Percentiles rank a stretch among this genome's conserved stretches.
phyloP scores from a whole-genome alignment of 2,888 invertebrate species.

The Tupiocoris notatus region DNA sequence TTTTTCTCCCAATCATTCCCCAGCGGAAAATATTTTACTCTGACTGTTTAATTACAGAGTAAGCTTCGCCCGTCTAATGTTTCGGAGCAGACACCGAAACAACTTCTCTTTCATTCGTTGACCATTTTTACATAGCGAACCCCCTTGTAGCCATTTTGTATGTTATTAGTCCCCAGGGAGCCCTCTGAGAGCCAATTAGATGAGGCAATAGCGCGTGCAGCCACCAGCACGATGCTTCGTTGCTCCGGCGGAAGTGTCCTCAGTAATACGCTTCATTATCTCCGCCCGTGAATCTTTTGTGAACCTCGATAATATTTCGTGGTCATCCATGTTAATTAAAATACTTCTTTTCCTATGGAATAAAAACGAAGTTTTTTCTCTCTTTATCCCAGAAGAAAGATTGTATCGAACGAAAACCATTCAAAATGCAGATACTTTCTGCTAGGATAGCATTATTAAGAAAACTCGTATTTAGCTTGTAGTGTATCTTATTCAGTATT shows the following conservation, averaged over 20 bases:
- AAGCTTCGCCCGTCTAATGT: not conserved
- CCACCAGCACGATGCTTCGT: not conserved
- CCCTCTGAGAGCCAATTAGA: not conserved
- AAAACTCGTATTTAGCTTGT: too few relatives aligned
- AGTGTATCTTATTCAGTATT: too few relatives aligned
- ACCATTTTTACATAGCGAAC: not conserved
- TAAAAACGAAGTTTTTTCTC: too few relatives aligned
- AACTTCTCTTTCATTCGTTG: not conserved
- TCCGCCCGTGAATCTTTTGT: not conserved
- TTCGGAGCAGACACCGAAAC: not conserved
- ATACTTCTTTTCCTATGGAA: not conserved
- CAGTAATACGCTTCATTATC: not conserved
- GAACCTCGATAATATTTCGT: not conserved
- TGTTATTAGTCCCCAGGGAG: conserved; percentile 13
- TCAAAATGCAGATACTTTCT: not conserved
- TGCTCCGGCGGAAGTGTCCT: not conserved
- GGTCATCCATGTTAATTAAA: not conserved
- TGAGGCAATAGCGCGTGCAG: not conserved
- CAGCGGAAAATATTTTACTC: not conserved
- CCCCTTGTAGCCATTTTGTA: conserved; percentile 23
- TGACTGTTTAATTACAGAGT: not conserved
- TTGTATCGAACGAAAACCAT: not conserved
- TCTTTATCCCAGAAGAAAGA: not conserved
- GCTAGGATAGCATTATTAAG: not conserved
- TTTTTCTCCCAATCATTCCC: not conserved